phyloP scores from a whole-genome alignment of 2,113 vertebrate genomes.

The Calonectris borealis region DNA sequence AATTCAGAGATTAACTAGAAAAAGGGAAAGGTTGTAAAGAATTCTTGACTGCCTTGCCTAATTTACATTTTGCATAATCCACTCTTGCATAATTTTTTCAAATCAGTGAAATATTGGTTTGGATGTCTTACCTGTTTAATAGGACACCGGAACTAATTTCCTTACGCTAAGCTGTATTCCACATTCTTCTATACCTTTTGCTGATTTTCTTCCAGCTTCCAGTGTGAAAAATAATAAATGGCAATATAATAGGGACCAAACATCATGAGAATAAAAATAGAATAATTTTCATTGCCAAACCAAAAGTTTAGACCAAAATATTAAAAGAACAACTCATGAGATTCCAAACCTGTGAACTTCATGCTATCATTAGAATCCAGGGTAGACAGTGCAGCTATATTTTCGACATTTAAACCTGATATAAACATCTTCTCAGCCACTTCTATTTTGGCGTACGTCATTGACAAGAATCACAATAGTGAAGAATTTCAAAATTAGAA shows the following conservation, averaged over 20 bases:
- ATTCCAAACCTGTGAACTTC: not conserved
- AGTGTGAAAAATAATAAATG: not conserved
- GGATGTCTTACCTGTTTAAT: not conserved
- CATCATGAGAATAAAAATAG: not conserved
- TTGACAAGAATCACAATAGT: not conserved
- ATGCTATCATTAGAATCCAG: not conserved
- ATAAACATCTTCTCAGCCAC: not conserved
- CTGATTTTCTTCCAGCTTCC: not conserved
- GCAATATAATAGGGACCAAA: not conserved
- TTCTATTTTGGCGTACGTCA: not conserved
- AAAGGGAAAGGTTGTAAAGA: not conserved
- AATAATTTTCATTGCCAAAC: not conserved
- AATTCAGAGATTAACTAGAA: not conserved
- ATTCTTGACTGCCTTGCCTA: not conserved
- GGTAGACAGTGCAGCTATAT: not conserved
- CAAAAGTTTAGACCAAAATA: not conserved
- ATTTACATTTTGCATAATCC: not conserved
- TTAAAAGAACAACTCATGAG: not conserved
- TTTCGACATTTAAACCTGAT: not conserved
- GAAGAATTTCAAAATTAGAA: not conserved
- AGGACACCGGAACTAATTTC: not conserved
- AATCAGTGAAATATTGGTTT: not conserved
- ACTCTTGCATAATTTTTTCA: not conserved
- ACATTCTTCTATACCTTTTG: not conserved
- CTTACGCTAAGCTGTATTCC: not conserved